Percentiles rank a stretch among this genome's conserved stretches.
phyloP scores from a whole-genome alignment of 2,113 vertebrate genomes.

The Muntiacus reevesi region DNA sequence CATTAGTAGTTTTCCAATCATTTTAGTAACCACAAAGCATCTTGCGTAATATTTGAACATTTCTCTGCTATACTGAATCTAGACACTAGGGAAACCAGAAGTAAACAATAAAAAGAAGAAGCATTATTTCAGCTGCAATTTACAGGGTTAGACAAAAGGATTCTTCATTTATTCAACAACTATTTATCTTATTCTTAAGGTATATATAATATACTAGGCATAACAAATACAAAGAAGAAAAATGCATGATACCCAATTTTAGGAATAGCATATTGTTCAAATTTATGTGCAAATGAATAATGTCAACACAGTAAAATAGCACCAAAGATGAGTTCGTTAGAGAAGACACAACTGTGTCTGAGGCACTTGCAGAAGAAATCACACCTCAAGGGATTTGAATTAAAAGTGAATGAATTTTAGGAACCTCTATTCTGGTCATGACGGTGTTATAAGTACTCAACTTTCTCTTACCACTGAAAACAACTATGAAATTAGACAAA shows the following conservation, averaged over 20 bases:
- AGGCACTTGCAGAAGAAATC: background rate
- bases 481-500: background rate
- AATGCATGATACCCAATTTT: background rate
- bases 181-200: background rate
- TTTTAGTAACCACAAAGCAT: background rate
- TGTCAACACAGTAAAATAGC: background rate
- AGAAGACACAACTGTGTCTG: background rate
- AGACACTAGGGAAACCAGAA: background rate
- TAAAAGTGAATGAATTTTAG: background rate
- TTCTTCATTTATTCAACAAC: background rate
- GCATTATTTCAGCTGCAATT: background rate
- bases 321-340: background rate
- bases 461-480: background rate
- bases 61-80: background rate
- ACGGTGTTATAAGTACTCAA: background rate
- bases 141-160: background rate
- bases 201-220: background rate
- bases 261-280: background rate
- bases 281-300: background rate
- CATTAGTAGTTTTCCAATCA: conserved; percentile 1
- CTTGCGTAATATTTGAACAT: background rate
- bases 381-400: background rate
- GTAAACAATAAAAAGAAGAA: background rate
- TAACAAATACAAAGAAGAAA: background rate
- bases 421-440: background rate